phyloP scores from a whole-genome alignment of 2,797 vertebrate species.

The Helicolenus hilgendorfi region DNA sequence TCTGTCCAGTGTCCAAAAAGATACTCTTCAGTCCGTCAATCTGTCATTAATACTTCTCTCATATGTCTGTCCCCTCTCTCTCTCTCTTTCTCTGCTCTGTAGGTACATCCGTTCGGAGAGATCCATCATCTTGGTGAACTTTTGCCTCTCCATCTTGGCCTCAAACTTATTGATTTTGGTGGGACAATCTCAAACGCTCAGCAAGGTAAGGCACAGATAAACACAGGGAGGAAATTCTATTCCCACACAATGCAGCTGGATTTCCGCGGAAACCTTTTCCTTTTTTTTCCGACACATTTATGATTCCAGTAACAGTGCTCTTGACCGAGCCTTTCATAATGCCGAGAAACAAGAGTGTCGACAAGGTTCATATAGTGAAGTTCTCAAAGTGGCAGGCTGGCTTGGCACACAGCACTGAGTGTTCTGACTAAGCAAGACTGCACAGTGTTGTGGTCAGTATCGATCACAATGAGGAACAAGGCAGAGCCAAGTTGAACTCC shows the following conservation, averaged over 20 bases:
- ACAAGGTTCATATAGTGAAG: constrained; percentile 10
- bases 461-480: constrained; percentile 15
- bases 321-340: background rate
- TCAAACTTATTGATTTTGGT: constrained; percentile 98
- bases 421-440: constrained; percentile 54
- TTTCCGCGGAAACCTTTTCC: background rate
- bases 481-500: constrained; percentile 1
- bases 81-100: background rate
- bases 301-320: background rate
- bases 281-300: background rate
- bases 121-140: constrained; percentile 98
- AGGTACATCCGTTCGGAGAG: constrained; percentile 99
- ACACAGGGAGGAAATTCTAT: background rate
- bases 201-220: constrained; percentile 92
- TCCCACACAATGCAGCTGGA: background rate
- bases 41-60: constrained; percentile 39
- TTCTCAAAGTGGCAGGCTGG: constrained; percentile 32
- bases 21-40: constrained; percentile 39
- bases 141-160: constrained; percentile 98
- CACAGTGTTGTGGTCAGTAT: constrained; percentile 47
- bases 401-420: constrained; percentile 21
- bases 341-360: background rate
- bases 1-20: constrained; percentile 45
- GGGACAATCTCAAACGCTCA: constrained; percentile 98
- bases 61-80: constrained; percentile 28